Evolutionary conservation across 2,888 invertebrate genomes (phyloP).

Genomic region (Drosophila kokeensis): DNA sequence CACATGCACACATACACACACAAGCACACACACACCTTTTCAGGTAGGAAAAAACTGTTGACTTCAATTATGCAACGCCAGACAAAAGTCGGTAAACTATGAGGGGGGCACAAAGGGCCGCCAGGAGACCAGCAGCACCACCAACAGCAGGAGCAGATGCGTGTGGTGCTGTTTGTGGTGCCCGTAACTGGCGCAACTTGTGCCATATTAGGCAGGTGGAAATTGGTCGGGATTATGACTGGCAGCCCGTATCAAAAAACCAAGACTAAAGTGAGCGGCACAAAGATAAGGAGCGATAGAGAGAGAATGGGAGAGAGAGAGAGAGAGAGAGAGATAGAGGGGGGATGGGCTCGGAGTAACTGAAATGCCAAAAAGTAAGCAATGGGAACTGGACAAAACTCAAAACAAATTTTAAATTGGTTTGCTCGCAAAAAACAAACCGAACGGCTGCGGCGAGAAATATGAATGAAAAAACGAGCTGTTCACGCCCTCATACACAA

Average conservation of each 20-base stretch:
- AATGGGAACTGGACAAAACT: constrained; percentile 62
- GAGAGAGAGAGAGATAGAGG: neutral
- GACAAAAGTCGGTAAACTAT: constrained; percentile 65
- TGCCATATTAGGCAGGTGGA: constrained; percentile 62
- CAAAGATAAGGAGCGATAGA: constrained; percentile 7
- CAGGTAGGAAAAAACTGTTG: constrained; percentile 47
- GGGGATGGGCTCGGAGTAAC: constrained; percentile 4
- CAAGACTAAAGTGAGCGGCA: constrained; percentile 20
- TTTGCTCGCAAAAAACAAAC: constrained; percentile 53
- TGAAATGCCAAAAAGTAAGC: constrained; percentile 62
- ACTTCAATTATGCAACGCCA: constrained; percentile 68
- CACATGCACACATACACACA: neutral
- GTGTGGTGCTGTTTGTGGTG: constrained; percentile 22
- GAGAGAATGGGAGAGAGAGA: neutral
- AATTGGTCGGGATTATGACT: constrained; percentile 59
- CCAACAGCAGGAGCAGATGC: neutral
- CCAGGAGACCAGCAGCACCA: neutral
- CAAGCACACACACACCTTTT: constrained; percentile 21
- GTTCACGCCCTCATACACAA: constrained; percentile 63
- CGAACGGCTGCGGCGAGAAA: constrained; percentile 48
- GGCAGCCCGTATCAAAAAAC: constrained; percentile 61
- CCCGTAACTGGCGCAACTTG: constrained; percentile 24
- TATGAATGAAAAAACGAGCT: constrained; percentile 71
- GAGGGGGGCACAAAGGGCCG: constrained; percentile 38
- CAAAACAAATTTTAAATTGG: constrained; percentile 80